A percentile compares a stretch with the other conserved stretches of the same genome.
Evolutionary conservation across 1,140 invertebrate species (phyloP).

Genomic region (Ladona fulva): DNA sequence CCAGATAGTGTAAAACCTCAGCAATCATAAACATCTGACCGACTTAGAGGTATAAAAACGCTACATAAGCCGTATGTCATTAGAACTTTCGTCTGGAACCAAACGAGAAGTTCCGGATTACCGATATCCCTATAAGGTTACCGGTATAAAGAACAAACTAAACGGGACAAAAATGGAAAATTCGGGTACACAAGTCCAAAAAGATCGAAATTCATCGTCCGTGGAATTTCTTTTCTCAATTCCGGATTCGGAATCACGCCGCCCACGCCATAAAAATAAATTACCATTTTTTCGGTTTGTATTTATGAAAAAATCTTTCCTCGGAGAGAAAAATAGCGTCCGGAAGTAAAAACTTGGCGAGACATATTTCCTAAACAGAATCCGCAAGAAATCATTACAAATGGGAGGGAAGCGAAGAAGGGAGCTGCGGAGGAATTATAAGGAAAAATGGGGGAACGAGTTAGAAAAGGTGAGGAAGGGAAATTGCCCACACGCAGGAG

Average conservation of each 20-base stretch:
- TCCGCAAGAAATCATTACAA: background rate
- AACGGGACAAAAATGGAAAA: no score
- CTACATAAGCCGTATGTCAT: no score
- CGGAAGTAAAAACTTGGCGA: background rate
- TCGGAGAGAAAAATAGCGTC: background rate
- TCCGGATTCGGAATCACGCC: background rate
- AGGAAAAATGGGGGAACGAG: background rate
- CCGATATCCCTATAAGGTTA: no score
- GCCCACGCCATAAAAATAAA: background rate
- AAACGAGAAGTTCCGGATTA: no score
- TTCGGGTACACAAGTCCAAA: background rate
- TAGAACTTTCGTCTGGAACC: no score
- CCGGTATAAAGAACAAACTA: no score
- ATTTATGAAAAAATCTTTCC: background rate
- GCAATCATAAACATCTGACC: no score
- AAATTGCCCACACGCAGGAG: background rate
- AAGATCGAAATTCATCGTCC: background rate
- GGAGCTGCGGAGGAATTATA: background rate
- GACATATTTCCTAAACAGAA: background rate
- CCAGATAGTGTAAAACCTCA: no score
- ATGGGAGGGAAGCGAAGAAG: background rate
- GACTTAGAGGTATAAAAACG: no score
- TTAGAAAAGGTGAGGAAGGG: background rate
- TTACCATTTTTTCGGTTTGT: background rate
- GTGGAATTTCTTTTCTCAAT: background rate